Conservation (phyloP, 2,113 vertebrate genomes). For the Myocastor coypus region DNA sequence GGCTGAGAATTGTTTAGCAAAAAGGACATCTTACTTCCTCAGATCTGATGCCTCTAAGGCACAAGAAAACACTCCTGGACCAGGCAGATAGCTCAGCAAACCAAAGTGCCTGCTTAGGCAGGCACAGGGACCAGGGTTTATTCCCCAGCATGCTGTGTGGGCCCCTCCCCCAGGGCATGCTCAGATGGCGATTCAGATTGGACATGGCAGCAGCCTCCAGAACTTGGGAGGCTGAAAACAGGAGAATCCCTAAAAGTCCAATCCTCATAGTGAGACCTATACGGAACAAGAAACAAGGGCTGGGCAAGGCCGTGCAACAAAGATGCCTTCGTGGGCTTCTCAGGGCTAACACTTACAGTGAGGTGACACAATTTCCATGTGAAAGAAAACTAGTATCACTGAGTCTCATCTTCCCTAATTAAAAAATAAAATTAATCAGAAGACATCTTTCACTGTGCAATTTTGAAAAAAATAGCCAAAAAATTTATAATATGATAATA, state of each 20-base stretch:
- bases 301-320: neutral
- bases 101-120: no score
- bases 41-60: neutral
- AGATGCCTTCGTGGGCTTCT: neutral
- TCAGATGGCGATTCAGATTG: no score
- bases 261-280: no score
- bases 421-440: constrained; percentile 46
- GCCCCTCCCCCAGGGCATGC: no score
- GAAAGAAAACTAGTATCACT: neutral
- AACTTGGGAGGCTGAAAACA: no score
- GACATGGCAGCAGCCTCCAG: no score
- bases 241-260: no score
- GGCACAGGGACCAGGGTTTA: no score
- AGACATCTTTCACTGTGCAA: neutral
- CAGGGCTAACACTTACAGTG: neutral
- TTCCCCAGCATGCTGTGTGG: no score
- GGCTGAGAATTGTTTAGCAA: neutral
- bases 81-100: no score
- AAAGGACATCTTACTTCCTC: neutral
- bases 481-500: neutral
- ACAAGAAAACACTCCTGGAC: neutral
- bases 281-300: neutral
- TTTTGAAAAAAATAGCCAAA: constrained; percentile 46
- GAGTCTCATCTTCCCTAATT: neutral
- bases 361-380: neutral